Evolutionary conservation across 2,113 vertebrate species (phyloP).

Genomic region (Phylloscopus trochiloides): DNA sequence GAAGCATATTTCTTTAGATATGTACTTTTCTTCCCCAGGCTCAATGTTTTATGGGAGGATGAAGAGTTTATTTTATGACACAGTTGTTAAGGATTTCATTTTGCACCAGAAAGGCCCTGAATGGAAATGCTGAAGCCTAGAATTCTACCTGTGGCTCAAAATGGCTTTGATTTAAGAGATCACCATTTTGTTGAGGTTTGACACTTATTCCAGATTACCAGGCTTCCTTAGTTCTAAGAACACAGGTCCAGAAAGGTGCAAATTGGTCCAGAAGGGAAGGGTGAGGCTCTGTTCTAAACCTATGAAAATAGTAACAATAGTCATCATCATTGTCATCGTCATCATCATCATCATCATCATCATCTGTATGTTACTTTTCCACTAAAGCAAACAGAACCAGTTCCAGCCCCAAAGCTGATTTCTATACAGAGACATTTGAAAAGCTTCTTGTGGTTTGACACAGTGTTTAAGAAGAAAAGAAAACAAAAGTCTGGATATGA

Average conservation of each 20-base stretch:
- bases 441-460: slow-evolving; percentile 23
- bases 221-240: neutral
- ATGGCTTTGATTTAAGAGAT: neutral
- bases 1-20: neutral
- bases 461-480: slow-evolving; percentile 3
- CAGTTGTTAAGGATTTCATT: neutral
- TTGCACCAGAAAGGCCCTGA: neutral
- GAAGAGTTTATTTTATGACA: neutral
- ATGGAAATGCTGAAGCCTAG: neutral
- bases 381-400: neutral
- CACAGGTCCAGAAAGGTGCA: neutral
- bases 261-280: neutral
- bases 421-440: neutral
- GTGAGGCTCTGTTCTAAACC: neutral
- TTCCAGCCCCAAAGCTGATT: neutral
- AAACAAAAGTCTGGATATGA: neutral
- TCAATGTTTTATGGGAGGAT: neutral
- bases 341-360: neutral
- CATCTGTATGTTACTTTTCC: too few species aligned
- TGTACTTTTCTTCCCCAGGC: neutral
- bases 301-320: neutral
- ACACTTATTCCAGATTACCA: neutral
- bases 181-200: neutral
- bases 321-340: neutral
- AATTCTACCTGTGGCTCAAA: neutral